phyloP scores from a whole-genome alignment of 2,797 vertebrate genomes.

The Moxostoma hubbsi region DNA sequence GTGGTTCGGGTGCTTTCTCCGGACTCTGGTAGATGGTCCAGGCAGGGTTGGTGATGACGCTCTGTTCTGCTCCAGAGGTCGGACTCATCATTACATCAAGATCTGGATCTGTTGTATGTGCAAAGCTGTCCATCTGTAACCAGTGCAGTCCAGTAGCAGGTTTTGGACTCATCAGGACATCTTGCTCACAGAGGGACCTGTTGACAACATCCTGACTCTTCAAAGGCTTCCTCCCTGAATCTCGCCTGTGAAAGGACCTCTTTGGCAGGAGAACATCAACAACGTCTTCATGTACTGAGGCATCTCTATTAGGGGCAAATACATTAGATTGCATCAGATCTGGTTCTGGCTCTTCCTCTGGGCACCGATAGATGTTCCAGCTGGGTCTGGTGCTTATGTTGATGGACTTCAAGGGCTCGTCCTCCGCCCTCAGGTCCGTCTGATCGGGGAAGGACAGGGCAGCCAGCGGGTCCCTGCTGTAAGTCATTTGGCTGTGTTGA shows the following conservation, averaged over 20 bases:
- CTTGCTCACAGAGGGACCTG: constrained; percentile 15
- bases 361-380: constrained; percentile 66
- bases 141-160: constrained; percentile 35
- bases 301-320: neutral
- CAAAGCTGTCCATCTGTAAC: constrained; percentile 50
- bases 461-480: constrained; percentile 61
- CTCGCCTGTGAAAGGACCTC: constrained; percentile 24
- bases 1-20: neutral
- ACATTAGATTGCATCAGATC: neutral
- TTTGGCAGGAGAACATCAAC: constrained; percentile 18
- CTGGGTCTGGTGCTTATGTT: neutral
- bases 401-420: neutral
- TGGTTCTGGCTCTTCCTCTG: constrained; percentile 20
- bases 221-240: neutral
- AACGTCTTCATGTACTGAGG: neutral
- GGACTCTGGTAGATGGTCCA: constrained; percentile 30
- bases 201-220: neutral
- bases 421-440: constrained; percentile 47
- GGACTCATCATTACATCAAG: constrained; percentile 58
- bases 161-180: constrained; percentile 66
- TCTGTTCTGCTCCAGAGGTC: neutral
- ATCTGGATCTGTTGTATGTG: constrained; percentile 33
- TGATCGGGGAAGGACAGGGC: constrained; percentile 75
- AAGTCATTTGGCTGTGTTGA: constrained; percentile 60
- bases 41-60: neutral